Conservation (phyloP, 2,888 invertebrate species). For the Toxonevra muliebris region DNA sequence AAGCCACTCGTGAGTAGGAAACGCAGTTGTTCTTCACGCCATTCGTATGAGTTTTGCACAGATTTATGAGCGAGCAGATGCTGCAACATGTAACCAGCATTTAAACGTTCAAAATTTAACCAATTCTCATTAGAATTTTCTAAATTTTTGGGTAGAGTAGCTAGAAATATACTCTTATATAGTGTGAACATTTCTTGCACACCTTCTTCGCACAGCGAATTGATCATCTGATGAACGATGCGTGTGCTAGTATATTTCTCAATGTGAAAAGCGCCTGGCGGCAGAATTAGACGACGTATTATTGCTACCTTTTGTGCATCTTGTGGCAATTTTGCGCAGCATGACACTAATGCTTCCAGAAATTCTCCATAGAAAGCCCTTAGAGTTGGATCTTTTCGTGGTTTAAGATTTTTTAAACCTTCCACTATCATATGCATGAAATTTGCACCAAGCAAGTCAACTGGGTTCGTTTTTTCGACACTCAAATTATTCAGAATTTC, state of each 20-base stretch:
- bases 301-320: constrained; percentile 69
- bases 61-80: constrained; percentile 63
- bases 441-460: constrained; percentile 71
- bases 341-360: constrained; percentile 67
- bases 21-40: constrained; percentile 73
- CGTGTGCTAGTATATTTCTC: constrained; percentile 77
- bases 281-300: constrained; percentile 72
- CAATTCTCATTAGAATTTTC: constrained; percentile 66
- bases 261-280: constrained; percentile 78
- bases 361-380: constrained; percentile 64
- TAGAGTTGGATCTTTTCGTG: constrained; percentile 49
- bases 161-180: constrained; percentile 71
- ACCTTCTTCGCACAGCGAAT: constrained; percentile 70
- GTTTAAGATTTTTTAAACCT: constrained; percentile 68
- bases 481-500: constrained; percentile 64
- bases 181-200: constrained; percentile 72
- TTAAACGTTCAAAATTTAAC: constrained; percentile 75
- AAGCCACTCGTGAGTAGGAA: constrained; percentile 73
- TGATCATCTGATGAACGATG: constrained; percentile 72
- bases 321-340: constrained; percentile 67
- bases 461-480: constrained; percentile 65
- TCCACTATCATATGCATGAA: constrained; percentile 73
- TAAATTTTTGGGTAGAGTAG: constrained; percentile 66
- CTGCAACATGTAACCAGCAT: constrained; percentile 71
- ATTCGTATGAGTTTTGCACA: constrained; percentile 64